Base-by-base conservation (phyloP, 2,797 vertebrate genomes). In the Echiichthys vipera region DNA sequence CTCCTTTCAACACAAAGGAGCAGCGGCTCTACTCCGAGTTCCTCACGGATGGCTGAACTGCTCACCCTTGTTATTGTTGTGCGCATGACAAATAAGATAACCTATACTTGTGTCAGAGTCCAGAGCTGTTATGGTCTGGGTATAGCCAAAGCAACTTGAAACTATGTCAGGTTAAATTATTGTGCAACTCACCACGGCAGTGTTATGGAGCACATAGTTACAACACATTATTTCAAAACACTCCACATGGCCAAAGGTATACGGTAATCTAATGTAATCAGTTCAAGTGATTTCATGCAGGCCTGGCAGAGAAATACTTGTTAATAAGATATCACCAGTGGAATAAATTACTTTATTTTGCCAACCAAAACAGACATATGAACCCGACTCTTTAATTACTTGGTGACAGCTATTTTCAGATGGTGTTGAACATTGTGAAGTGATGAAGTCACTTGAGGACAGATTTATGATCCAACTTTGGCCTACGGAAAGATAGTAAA, bases 161-260 rank as follows among this genome's bases (percentile, higher is more conserved):
- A 73, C 29, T 14, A 36, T 18, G 15, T 40, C 37, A 65, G 24
- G 20, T 42, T 54, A 8, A 63, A 32, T 27, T 13, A 7, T 29
- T 30, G 29, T 17, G 17, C 4, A 56, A 34, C 22, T 80, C 46
- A 37, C 8, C 12, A 2, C 15, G 2, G 22, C 13, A 29, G 53
- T 25, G 70, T 62, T 34, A 32, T 45, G 30, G 39, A 58, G 36
- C 11, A 5, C 57, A 39, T 7, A 43, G 55, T 42, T 67, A 36
- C n/a, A 62, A 59, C 49, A 62, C 62, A 46, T 29, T 24, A 14
- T 15, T 75, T 71, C 3, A 46, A 47, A 78, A 59, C 25, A 42
- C 37, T 59, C 12, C 27, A 24, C 12, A 13, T 29, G 13, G 18
- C 66, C 56, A 53, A 55, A 59, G 5, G 7, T 32, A 42, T 54